Base-by-base conservation (phyloP, 2,888 invertebrate genomes). In the Eupsilia transversa region DNA sequence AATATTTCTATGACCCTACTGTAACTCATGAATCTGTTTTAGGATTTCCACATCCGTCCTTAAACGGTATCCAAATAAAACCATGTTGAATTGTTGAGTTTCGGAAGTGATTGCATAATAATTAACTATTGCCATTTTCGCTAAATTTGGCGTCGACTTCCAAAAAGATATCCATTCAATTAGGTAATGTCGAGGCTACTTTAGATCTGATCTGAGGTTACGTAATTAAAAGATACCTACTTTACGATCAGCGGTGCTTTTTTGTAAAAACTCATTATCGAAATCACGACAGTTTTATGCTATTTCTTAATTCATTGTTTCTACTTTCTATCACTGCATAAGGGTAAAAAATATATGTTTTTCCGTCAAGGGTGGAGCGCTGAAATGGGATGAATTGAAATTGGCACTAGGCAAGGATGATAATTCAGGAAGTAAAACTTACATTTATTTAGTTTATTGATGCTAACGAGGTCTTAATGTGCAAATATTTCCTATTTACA, bases 401-500 rank as follows among this genome's bases (percentile, higher is more conserved):
- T 38, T 64, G 59, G 33, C 17, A 46, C 46, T 63, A 72, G 12
- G 17, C 54, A 30, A 70, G 33, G 41, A 57, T 41, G 27, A n/a
- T 71, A 33, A 35, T 59, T 17, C 49, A 77, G 70, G 82, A 81
- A 77, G 59, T 66, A 27, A 38, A 65, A n/a, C 23, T 23, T 57
- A 54, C 30, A 70, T 67, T 73, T 43, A n/a, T 54, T 72, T 30
- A 23, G 41, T 70, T 70, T 63, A 70, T 38, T 65, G 65, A 63
- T 72, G 68, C 65, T 66, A 76, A 70, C 71, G 33, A 77, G 84
- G 77, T 74, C 74, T 72, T 41, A 46, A 43, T 72, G 38, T 67
- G 79, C 66, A 77, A 82, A 84, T 72, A 61, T 65, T 69, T 52
- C 71, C 49, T 66, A 74, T 76, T 80, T 72, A 73, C 68, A 72